These are phyloP conservation scores for Sphaerodactylus townsendi DNA, from an alignment of 2,113 vertebrate species.

Conservation along the genomic window DNA sequence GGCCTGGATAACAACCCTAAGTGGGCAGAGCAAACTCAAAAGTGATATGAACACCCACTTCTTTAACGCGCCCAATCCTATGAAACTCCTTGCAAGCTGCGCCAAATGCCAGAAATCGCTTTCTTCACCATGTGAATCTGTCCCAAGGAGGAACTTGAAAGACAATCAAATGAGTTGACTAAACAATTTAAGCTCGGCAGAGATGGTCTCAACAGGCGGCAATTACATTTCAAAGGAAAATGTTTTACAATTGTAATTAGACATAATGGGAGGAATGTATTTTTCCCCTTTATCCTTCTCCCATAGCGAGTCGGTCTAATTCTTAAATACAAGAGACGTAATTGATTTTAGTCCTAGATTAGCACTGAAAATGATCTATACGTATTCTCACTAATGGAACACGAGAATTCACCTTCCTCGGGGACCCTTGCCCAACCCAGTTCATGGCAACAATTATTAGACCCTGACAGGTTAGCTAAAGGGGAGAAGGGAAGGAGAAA, in stretches of 20 bases:
- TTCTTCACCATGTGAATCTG: conserved; percentile 46
- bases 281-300: conserved; percentile 80
- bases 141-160: conserved; percentile 65
- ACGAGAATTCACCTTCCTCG: conserved; percentile 77
- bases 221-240: conserved; percentile 82
- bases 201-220: conserved; percentile 77
- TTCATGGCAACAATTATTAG: conserved; percentile 77
- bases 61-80: neutral
- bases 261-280: conserved; percentile 81
- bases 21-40: neutral
- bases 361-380: conserved; percentile 83
- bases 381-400: conserved; percentile 80
- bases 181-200: conserved; percentile 68
- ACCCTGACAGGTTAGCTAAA: conserved; percentile 76
- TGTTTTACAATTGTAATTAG: conserved; percentile 86
- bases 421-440: conserved; percentile 75
- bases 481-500: conserved; percentile 58
- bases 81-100: neutral
- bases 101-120: neutral
- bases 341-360: conserved; percentile 85
- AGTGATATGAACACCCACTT: neutral
- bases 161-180: conserved; percentile 66
- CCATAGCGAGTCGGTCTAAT: conserved; percentile 84
- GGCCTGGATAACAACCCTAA: too few species aligned
- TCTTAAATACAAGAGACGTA: conserved; percentile 85